Base-by-base conservation (phyloP, 2,888 invertebrate species). In the Conus canariensis region DNA sequence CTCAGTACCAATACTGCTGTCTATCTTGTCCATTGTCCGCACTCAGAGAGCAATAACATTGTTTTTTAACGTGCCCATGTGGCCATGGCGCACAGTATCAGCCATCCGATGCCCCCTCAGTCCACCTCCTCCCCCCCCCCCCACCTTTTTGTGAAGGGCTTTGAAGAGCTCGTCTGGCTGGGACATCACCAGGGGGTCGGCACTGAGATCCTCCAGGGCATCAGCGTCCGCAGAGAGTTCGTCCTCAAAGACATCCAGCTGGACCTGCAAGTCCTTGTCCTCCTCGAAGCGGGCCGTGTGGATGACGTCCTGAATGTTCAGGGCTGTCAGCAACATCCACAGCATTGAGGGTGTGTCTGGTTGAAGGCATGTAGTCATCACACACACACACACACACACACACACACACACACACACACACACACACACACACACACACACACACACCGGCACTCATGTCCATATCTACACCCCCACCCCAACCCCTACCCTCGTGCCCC, bases 161-260 rank as follows among this genome's bases (percentile, higher is more conserved):
- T 98, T 98, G 97, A 99, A 99, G 88, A 99, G 98, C 95, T 99
- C 99, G 92, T 98, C 97, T 95, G 98, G 99, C 85, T 98, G 98
- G 96, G 98, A 98, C 93, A 99, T 97, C 97, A 99, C 99, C 95
- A 99, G 98, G 22, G 95, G 95, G 86, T 98, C 98, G 0, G 96
- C 95, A 60, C 92, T 93, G 87, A 93, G 91, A 6, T 96, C 96
- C 58, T 95, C 95, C 92, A 98, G 97, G 95, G 98, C 98, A 30
- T 98, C 98, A 95, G 98, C 98, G 97, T 99, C 99, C 95, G 98
- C 98, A 96, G 98, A 98, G 91, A 98, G 97, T 96, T 99, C 99
- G 96, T 99, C 99, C 96, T 99, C 99, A 96, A 99, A 99, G 89
- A 98, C 98, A 96, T 99, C 99, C 96, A 99, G 97, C 97, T 99